These are phyloP conservation scores for Leucania comma DNA, from an alignment of 2,888 invertebrate species.

Conservation along the genomic window DNA sequence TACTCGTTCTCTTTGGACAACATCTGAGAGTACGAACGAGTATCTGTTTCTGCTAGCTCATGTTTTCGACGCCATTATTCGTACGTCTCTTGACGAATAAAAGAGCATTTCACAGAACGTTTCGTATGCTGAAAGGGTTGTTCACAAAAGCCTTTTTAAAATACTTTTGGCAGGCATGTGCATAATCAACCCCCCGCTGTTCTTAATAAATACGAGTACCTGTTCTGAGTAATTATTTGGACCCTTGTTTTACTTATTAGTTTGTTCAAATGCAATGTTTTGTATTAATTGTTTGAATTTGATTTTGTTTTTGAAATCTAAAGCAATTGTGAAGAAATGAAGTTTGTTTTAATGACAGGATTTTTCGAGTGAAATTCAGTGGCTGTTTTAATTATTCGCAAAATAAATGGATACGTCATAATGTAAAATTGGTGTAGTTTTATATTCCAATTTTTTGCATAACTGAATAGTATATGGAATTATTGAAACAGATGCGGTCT, in stretches of 20 bases:
- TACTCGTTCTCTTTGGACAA: not conserved
- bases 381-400: no score
- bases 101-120: constrained; percentile 85
- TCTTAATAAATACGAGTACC: constrained; percentile 78
- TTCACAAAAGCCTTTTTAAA: constrained; percentile 87
- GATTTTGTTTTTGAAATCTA: not conserved
- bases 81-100: constrained; percentile 76
- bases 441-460: no score
- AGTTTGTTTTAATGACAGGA: no score
- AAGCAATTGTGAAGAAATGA: no score
- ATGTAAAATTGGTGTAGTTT: no score
- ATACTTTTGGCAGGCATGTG: constrained; percentile 85
- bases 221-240: constrained; percentile 79
- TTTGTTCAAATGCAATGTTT: constrained; percentile 57
- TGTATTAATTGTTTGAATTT: constrained; percentile 39
- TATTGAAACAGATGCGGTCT: no score
- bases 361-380: no score
- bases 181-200: constrained; percentile 76
- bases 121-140: constrained; percentile 82
- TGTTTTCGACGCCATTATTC: constrained; percentile 83
- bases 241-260: constrained; percentile 62
- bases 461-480: no score
- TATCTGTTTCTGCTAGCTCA: constrained; percentile 82
- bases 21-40: constrained; percentile 65
- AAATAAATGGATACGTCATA: no score